Evolutionary conservation across 2,113 vertebrate genomes (phyloP).

Genomic region (Pluvialis apricaria): DNA sequence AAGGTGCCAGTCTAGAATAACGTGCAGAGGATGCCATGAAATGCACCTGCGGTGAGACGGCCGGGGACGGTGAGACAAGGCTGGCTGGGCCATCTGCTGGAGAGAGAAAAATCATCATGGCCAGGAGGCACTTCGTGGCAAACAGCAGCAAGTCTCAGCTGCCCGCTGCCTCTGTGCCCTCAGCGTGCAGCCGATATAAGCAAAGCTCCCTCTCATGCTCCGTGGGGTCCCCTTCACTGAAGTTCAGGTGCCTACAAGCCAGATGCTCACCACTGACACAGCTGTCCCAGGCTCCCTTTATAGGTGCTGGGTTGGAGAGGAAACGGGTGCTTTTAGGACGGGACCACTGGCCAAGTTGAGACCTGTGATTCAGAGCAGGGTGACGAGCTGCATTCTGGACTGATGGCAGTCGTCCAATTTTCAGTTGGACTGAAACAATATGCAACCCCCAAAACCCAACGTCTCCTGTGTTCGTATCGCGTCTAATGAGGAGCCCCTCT

Average conservation of each 20-base stretch:
- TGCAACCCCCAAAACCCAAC: fast-evolving
- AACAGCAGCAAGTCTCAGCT: neutral
- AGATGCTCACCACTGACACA: fast-evolving
- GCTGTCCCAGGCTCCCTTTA: neutral
- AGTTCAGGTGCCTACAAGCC: neutral
- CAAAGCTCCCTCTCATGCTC: fast-evolving
- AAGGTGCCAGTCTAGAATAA: neutral
- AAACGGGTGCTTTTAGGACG: neutral
- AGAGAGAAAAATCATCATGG: neutral
- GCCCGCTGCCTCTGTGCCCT: neutral
- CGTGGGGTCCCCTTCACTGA: neutral
- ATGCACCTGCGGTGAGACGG: neutral
- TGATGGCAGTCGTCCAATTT: neutral
- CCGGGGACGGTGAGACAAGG: neutral
- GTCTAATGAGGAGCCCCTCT: neutral
- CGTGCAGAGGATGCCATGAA: neutral
- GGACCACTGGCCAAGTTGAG: neutral
- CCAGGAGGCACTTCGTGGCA: neutral
- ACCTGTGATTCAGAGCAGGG: neutral
- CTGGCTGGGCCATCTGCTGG: slow-evolving; percentile 31
- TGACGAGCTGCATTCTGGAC: neutral
- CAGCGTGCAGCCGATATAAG: neutral
- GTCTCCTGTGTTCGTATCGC: fast-evolving
- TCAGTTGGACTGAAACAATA: too few relatives aligned
- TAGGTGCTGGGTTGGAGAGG: neutral